Evolutionary conservation across 2,113 vertebrate species (phyloP).

Genomic region (Tupaia tana): DNA sequence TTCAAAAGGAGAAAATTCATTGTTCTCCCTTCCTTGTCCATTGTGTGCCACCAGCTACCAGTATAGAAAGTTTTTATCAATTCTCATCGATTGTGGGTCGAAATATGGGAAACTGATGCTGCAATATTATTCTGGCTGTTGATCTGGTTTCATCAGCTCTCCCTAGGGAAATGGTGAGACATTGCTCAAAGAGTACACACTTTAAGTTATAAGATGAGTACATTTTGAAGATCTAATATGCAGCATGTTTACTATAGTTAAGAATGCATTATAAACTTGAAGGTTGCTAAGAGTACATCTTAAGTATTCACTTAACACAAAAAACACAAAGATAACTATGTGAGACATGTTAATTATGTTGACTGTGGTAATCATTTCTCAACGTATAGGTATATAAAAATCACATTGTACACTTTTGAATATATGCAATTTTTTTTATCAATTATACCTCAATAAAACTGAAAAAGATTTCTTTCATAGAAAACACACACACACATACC

Average conservation of each 20-base stretch:
- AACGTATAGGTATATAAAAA: not conserved
- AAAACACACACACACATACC: not conserved
- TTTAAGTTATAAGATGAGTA: not conserved
- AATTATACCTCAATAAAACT: not conserved
- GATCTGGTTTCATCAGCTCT: not conserved
- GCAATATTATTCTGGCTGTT: not conserved
- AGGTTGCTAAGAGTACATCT: not conserved
- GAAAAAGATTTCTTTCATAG: not conserved
- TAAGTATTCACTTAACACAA: not conserved
- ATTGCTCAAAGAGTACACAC: not conserved
- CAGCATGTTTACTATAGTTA: not conserved
- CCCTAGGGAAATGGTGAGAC: not conserved
- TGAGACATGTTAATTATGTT: not conserved
- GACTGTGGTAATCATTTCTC: not conserved
- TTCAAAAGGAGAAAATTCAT: not conserved
- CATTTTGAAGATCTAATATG: not conserved
- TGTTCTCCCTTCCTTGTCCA: not conserved
- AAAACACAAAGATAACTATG: not conserved
- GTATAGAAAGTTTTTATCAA: not conserved
- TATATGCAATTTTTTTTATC: not conserved
- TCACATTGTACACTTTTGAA: not conserved
- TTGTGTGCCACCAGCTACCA: not conserved
- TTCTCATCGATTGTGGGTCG: not conserved
- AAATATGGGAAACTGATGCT: not conserved
- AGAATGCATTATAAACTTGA: not conserved